Percentiles rank a stretch among this genome's conserved stretches.
Evolutionary conservation across 1,140 invertebrate species (phyloP).

Genomic region (Ostrea edulis): DNA sequence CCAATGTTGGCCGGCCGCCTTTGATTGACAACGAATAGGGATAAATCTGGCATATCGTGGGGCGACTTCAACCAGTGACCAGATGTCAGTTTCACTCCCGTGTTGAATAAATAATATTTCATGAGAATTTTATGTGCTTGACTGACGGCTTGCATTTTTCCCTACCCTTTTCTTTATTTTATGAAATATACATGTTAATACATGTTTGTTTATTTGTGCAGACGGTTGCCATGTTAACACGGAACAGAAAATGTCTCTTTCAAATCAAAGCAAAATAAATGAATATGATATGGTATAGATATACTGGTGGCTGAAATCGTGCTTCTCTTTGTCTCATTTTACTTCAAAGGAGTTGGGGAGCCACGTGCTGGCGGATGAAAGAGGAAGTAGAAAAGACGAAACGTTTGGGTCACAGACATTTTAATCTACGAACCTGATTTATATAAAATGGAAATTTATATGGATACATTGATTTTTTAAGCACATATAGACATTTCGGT

Average conservation of each 20-base stretch:
- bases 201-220: background rate
- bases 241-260: background rate
- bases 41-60: background rate
- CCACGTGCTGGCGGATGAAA: background rate
- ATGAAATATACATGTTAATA: background rate
- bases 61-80: background rate
- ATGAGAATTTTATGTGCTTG: slow-evolving; percentile 12
- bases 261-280: background rate
- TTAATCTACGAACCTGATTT: background rate
- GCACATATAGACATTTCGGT: too few species aligned
- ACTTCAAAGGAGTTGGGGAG: background rate
- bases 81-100: slow-evolving; percentile 20
- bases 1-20: background rate
- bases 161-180: too few species aligned
- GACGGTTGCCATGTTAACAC: background rate
- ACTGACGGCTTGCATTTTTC: background rate
- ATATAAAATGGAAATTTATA: too few species aligned
- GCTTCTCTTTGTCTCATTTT: background rate
- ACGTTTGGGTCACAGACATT: background rate
- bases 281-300: background rate
- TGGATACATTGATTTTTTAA: too few species aligned
- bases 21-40: background rate
- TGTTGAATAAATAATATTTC: slow-evolving; percentile 36
- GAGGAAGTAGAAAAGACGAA: background rate
- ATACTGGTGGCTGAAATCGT: background rate